Evolutionary conservation across 2,888 invertebrate genomes (phyloP), one percentile per base, ranked within the genome.

Genomic region (Caenorhabditis drosophilae): DNA sequence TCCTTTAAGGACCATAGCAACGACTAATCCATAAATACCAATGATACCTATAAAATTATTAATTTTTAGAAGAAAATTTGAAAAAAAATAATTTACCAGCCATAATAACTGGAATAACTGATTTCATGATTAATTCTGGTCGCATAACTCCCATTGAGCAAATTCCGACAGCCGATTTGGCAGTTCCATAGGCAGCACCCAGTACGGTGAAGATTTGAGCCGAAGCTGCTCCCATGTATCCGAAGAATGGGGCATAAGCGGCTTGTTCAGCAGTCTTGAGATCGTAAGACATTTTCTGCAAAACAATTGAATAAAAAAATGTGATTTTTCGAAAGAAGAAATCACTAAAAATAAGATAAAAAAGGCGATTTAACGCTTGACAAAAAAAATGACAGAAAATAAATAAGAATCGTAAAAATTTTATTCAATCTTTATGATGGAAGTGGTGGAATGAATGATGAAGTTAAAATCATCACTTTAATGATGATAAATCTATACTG

Each of bases 101-200:
- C 79, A 82, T 80, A 59, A 80, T 80, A 82, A 98, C 97, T 81
- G 98, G 98, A 88, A 98, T 97, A 88, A 98, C 95, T 86, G 94
- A 96, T 88, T 97, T 97, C 97, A 98, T 98, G 88, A 98, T 97
- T 85, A 97, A 89, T 88, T 98, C 98, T 74, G 98, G 98, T 88
- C 97, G 89, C 97, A 98, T 97, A 85, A 98, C 97, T 83, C 97
- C 94, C 97, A 98, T 98, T 85, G 97, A 96, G 84, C 96, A 95
- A 85, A 98, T 98, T 88, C 98, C 98, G 77, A 96, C 96, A 78
- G 97, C 98, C 71, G 97, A 96, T 88, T 98, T 98, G 78, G 98
- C 98, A 78, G 98, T 98, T 85, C 98, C 78, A 44, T 78, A 78
- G 50, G 78, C 77, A 26, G 78, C 78, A 26, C 78, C 78, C 27